Evolutionary conservation across 2,888 invertebrate genomes (phyloP).

Genomic region (Ctenicera cuprea): DNA sequence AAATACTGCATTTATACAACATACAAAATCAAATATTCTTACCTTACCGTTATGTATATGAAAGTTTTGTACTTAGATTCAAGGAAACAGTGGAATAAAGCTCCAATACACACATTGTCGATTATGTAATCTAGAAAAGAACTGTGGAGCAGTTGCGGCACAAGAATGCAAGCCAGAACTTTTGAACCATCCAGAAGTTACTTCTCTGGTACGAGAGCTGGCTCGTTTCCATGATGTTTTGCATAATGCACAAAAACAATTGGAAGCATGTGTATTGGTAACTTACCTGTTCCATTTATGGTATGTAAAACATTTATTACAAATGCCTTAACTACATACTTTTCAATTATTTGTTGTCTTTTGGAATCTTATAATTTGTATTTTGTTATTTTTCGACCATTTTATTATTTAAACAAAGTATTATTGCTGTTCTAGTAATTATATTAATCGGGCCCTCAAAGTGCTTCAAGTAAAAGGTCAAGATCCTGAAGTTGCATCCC

Average conservation of each 20-base stretch:
- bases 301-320: slow-evolving; percentile 69
- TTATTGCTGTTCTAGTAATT: slow-evolving; percentile 80
- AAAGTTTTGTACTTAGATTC: slow-evolving; percentile 69
- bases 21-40: not conserved
- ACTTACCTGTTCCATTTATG: slow-evolving; percentile 86
- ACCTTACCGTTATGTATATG: no score
- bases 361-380: no score
- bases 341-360: no score
- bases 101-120: slow-evolving; percentile 96
- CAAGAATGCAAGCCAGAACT: slow-evolving; percentile 75
- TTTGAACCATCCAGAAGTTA: slow-evolving; percentile 82
- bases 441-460: slow-evolving; percentile 85
- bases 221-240: slow-evolving; percentile 87
- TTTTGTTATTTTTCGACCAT: no score
- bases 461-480: slow-evolving; percentile 84
- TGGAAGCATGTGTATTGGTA: slow-evolving; percentile 89
- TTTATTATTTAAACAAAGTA: no score
- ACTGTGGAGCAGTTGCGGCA: slow-evolving; percentile 75
- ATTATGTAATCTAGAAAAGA: slow-evolving; percentile 83
- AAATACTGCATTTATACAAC: no score
- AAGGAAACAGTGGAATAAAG: slow-evolving; percentile 90
- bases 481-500: slow-evolving; percentile 78
- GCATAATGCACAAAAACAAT: slow-evolving; percentile 78
- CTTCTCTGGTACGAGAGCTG: slow-evolving; percentile 81
- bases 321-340: no score